These are phyloP conservation scores for Felis chaus DNA, from an alignment of 2,113 vertebrate species.

Conservation along the genomic window DNA sequence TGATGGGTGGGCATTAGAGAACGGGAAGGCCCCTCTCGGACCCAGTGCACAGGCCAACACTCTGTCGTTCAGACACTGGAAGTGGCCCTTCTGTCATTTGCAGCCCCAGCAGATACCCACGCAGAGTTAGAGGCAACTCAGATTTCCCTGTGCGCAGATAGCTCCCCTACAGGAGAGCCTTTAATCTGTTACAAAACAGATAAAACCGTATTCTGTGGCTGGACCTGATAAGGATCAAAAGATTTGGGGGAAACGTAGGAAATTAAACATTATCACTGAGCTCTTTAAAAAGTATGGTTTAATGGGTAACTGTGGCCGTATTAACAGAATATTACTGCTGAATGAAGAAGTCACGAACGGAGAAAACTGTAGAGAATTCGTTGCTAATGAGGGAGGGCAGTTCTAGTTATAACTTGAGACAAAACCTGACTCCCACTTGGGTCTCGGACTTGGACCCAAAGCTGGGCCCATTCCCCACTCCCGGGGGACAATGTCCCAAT, in stretches of 20 bases:
- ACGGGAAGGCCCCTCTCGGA: background rate
- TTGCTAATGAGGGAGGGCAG: background rate
- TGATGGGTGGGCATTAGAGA: accelerated
- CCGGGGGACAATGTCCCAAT: background rate
- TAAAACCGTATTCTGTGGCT: background rate
- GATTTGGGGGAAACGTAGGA: background rate
- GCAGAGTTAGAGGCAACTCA: background rate
- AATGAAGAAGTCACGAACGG: background rate
- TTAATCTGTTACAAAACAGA: background rate
- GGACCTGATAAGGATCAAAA: background rate
- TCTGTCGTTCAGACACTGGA: background rate
- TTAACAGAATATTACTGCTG: background rate
- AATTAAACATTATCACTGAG: background rate
- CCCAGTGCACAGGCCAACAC: background rate
- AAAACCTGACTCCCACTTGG: background rate
- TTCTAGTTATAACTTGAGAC: background rate
- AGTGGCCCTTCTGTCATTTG: background rate
- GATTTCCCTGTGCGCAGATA: background rate
- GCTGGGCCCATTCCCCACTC: background rate
- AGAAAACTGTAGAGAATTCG: background rate
- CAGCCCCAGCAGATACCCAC: background rate
- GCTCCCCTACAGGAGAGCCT: background rate
- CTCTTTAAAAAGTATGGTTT: background rate
- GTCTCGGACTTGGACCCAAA: background rate
- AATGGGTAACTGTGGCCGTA: background rate